A percentile compares a stretch with the other conserved stretches of the same genome.
These are phyloP conservation scores for Vidua chalybeata DNA, from an alignment of 2,113 vertebrate genomes.

Conservation along the genomic window DNA sequence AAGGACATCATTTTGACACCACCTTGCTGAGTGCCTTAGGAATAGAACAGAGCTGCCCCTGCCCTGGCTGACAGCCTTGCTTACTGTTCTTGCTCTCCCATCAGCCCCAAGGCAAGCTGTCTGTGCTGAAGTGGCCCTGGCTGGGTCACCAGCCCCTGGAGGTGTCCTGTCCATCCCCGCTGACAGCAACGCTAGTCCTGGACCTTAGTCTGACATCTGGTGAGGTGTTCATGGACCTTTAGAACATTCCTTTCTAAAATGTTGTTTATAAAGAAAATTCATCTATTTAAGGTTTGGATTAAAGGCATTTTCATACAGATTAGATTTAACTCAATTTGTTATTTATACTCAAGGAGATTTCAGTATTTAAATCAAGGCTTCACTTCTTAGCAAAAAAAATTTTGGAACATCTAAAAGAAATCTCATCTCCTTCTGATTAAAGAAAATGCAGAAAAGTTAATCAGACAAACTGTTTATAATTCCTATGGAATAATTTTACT, in stretches of 20 bases:
- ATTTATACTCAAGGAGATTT: neutral
- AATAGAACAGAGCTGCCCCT: rapidly evolving
- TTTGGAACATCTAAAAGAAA: neutral
- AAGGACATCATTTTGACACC: neutral
- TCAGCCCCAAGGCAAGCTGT: neutral
- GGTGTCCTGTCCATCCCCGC: too few relatives aligned
- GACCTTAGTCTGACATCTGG: neutral
- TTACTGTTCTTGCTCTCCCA: neutral
- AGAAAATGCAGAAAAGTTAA: neutral
- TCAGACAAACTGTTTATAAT: neutral
- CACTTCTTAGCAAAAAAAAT: neutral
- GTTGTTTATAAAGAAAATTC: neutral
- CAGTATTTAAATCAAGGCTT: neutral
- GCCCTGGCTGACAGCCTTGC: rapidly evolving
- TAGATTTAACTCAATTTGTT: neutral
- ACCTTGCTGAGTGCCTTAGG: neutral
- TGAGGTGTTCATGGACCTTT: neutral
- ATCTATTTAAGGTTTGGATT: neutral
- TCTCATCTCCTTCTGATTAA: neutral
- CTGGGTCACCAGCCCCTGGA: neutral
- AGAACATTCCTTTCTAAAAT: neutral
- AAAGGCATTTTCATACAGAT: neutral
- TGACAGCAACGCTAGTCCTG: too few relatives aligned
- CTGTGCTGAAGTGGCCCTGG: rapidly evolving
- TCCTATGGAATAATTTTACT: neutral